Evolutionary conservation across 2,888 invertebrate species (phyloP).

Genomic region (Rhagophthalmus giganteus): DNA sequence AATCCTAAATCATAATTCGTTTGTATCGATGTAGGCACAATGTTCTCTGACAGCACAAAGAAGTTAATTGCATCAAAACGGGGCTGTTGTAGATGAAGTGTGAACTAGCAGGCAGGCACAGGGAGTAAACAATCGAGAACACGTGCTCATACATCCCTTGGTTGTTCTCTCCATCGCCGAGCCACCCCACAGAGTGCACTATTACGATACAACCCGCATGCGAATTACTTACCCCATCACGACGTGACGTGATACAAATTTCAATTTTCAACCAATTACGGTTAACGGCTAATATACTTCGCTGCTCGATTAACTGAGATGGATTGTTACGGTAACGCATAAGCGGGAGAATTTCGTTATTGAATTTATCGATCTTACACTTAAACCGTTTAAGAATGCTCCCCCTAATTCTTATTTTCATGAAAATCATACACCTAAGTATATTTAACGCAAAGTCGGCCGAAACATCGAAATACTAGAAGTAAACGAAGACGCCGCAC

Average conservation of each 20-base stretch:
- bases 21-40: no score
- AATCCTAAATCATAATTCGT: no score
- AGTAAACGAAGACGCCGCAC: background rate
- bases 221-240: constrained; percentile 29
- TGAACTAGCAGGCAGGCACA: constrained; percentile 27
- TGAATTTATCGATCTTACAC: constrained; percentile 20
- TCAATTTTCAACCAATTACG: constrained; percentile 33
- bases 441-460: no score
- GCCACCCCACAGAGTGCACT: constrained; percentile 23
- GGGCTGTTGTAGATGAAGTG: constrained; percentile 28
- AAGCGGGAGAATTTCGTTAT: constrained; percentile 25
- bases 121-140: constrained; percentile 29
- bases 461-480: background rate
- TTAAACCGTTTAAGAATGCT: background rate
- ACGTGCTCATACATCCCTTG: constrained; percentile 31
- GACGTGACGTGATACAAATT: constrained; percentile 30
- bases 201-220: constrained; percentile 27
- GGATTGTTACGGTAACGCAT: constrained; percentile 29
- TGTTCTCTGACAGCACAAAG: no score
- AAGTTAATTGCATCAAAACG: constrained; percentile 25
- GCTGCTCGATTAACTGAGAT: constrained; percentile 28
- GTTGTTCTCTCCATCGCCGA: constrained; percentile 28
- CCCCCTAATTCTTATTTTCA: background rate
- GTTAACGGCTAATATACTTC: constrained; percentile 31
- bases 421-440: no score